Percentiles rank a stretch among this genome's conserved stretches.
phyloP scores from a whole-genome alignment of 2,113 vertebrate species.

The Nicator chloris region DNA sequence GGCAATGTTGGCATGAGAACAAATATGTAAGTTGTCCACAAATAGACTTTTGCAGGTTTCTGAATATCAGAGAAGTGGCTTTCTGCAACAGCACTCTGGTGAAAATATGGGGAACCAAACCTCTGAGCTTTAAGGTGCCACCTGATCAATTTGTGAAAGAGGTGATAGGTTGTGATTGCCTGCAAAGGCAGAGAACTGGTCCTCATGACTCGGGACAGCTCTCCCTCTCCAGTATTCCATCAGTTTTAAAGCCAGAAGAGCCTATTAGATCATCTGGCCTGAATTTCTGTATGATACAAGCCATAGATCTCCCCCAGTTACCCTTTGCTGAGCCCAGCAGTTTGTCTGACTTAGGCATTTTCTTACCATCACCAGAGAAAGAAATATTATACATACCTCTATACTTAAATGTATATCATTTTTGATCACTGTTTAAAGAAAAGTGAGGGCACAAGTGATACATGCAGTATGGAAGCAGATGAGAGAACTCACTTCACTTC shows the following conservation, averaged over 20 bases:
- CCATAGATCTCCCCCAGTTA: not conserved
- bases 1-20: not conserved
- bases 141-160: not conserved
- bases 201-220: not conserved
- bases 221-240: not conserved
- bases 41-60: not conserved
- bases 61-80: not conserved
- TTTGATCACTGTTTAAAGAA: not conserved
- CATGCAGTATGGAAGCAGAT: not conserved
- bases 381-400: not conserved
- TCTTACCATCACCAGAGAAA: not conserved
- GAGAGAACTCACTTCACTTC: not conserved
- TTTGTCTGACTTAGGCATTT: not conserved
- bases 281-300: not conserved
- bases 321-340: not conserved
- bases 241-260: not conserved
- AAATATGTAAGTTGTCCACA: not conserved
- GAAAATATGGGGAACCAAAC: not conserved
- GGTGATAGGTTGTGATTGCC: not conserved
- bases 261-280: not conserved
- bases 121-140: not conserved
- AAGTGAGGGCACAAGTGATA: not conserved
- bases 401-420: not conserved
- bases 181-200: not conserved
- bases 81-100: not conserved